These are phyloP conservation scores for Trinorchestia longiramus DNA, from an alignment of 1,140 invertebrate species.

Conservation along the genomic window DNA sequence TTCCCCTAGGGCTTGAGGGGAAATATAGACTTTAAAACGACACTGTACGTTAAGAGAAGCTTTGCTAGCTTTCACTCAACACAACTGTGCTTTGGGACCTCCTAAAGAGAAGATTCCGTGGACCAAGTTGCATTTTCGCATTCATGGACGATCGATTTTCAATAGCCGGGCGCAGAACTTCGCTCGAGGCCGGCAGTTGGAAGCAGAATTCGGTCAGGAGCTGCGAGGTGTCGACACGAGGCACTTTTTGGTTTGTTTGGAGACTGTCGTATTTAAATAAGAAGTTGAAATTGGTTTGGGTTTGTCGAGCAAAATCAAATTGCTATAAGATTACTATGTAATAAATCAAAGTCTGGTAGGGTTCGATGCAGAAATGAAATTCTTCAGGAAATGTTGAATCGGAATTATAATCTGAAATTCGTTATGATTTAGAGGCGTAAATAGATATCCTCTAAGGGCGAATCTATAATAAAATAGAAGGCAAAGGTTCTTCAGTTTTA, in stretches of 20 bases:
- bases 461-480: too few species aligned
- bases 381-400: too few species aligned
- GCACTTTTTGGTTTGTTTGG: neutral
- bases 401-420: too few species aligned
- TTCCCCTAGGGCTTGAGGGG: neutral
- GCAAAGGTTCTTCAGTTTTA: too few species aligned
- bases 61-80: neutral
- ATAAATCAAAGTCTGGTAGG: too few species aligned
- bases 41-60: neutral
- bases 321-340: neutral
- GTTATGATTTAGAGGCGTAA: too few species aligned
- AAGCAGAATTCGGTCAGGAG: neutral
- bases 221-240: neutral
- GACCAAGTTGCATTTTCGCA: neutral
- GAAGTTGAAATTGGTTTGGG: neutral
- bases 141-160: conserved; percentile 52
- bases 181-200: neutral
- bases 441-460: too few species aligned
- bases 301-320: neutral
- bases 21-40: neutral
- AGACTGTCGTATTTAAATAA: neutral
- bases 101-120: neutral
- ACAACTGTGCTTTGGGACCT: neutral
- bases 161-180: conserved; percentile 17
- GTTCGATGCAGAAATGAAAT: too few species aligned